Conservation (phyloP, 2,113 vertebrate species). For the Oncorhynchus masou region DNA sequence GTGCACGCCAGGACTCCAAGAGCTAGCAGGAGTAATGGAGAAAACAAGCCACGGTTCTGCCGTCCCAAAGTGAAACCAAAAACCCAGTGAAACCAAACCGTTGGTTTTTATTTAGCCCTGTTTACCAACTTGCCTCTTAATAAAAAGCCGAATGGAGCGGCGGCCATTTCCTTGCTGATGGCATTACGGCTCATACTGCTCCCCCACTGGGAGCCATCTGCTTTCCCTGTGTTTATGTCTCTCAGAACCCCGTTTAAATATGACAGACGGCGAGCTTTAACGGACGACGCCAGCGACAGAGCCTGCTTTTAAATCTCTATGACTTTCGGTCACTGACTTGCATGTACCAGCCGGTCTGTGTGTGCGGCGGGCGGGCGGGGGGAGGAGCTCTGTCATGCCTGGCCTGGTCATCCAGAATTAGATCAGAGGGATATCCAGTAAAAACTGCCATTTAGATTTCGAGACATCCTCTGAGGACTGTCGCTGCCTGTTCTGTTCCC, state of each 20-base stretch:
- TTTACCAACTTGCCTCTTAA: background rate
- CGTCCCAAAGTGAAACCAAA: background rate
- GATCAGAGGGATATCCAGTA: background rate
- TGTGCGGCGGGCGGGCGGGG: no score
- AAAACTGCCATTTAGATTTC: background rate
- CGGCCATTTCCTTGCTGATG: background rate
- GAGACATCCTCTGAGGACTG: background rate
- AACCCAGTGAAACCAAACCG: background rate
- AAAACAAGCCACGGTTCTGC: background rate
- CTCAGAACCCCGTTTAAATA: background rate
- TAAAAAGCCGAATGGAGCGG: background rate
- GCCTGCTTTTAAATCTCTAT: no score
- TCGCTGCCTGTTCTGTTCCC: background rate
- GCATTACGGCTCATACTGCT: background rate
- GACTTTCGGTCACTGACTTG: no score
- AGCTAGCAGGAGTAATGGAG: background rate
- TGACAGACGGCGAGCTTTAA: no score
- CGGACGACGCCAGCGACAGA: background rate
- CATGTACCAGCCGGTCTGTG: background rate
- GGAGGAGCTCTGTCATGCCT: background rate
- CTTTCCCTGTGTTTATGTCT: slow-evolving; percentile 1
- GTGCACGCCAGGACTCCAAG: background rate
- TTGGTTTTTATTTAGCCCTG: background rate
- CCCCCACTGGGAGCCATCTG: background rate
- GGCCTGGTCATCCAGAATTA: background rate